phyloP scores from a whole-genome alignment of 2,113 vertebrate species.

The Micronycteris hirsuta region DNA sequence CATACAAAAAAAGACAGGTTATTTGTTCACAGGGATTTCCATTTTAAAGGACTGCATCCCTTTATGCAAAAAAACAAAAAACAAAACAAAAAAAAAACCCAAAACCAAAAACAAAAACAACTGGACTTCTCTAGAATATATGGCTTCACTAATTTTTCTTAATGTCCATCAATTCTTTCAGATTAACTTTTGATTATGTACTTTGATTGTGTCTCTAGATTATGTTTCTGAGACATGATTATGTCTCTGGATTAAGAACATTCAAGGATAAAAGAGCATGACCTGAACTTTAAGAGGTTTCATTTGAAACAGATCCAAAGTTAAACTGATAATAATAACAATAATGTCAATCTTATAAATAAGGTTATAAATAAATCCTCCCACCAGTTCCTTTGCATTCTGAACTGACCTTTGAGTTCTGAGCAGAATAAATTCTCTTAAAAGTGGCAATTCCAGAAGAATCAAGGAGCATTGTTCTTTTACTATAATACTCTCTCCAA shows the following conservation, averaged over 20 bases:
- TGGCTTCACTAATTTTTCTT: background rate
- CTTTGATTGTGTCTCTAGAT: background rate
- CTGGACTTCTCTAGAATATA: background rate
- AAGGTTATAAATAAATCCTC: background rate
- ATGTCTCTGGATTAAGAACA: background rate
- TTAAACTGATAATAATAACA: background rate
- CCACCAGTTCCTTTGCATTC: background rate
- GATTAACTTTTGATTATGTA: background rate
- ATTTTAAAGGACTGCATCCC: background rate
- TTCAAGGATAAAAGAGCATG: background rate
- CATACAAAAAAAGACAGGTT: background rate
- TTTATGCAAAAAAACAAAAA: background rate
- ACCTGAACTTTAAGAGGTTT: background rate
- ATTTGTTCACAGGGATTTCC: background rate
- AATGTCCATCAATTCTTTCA: background rate
- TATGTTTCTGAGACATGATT: background rate
- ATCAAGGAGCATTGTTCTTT: background rate
- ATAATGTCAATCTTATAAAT: background rate
- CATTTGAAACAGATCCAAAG: background rate
- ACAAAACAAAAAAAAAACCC: too few species aligned
- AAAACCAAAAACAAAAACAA: background rate
- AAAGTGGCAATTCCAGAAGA: background rate
- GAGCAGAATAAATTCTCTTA: background rate
- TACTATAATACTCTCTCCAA: background rate
- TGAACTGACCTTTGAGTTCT: background rate